Evolutionary conservation across 2,797 vertebrate species (phyloP).

Genomic region (Staurois parvus): DNA sequence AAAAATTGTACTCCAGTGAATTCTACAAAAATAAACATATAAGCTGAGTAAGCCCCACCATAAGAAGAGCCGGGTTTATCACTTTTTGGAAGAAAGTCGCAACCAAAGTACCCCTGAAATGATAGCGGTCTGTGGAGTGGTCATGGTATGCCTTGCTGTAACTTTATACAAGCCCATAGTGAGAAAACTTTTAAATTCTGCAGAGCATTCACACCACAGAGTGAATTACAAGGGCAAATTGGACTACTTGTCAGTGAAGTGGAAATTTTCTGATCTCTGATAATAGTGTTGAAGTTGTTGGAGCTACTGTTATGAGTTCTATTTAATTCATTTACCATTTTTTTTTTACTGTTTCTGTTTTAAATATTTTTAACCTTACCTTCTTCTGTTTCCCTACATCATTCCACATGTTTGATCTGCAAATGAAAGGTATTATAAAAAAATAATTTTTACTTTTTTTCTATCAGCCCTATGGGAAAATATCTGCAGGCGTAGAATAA

Average conservation of each 20-base stretch:
- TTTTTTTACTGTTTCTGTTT: slow-evolving; percentile 15
- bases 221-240: background rate
- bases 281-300: background rate
- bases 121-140: too few species aligned
- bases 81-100: too few species aligned
- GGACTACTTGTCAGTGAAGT: background rate
- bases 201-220: background rate
- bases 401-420: slow-evolving; percentile 15
- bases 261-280: background rate
- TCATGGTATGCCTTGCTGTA: too few species aligned
- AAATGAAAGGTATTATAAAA: slow-evolving; percentile 43
- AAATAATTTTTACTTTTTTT: slow-evolving; percentile 11
- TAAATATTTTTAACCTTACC: background rate
- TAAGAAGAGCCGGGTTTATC: too few species aligned
- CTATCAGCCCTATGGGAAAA: slow-evolving; percentile 35
- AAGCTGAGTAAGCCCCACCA: too few species aligned
- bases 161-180: background rate
- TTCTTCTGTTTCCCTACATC: slow-evolving; percentile 33
- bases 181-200: background rate
- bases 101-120: too few species aligned
- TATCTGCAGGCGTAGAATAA: slow-evolving; percentile 11
- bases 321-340: slow-evolving; percentile 13
- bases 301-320: background rate
- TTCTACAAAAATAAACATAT: too few species aligned
- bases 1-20: too few species aligned